Base-by-base conservation (phyloP, 30 jellyfish, hydroid and myxozoan genomes). In the Nemopilema nomurai region DNA sequence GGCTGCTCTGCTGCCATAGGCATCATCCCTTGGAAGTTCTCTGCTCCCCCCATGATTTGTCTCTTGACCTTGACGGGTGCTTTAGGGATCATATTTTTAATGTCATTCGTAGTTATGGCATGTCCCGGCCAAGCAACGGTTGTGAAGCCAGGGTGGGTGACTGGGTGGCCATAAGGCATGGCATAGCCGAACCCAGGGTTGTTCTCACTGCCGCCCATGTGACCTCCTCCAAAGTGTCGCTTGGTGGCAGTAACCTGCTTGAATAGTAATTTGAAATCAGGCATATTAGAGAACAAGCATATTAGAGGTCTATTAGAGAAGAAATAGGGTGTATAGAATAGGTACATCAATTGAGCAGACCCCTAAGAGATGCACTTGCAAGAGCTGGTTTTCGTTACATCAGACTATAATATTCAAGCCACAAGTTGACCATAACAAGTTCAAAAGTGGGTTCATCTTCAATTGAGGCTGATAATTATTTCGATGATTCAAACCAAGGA, bases 81-180 rank as follows among this genome's bases (percentile, higher is more conserved):
- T 31, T 72, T 51, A 0, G 92, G 92, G 51, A 92, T 92, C 71
- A 23, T 92, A 57, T 92, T 87, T 76, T 91, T 82, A 33, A 88
- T 89, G 49, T 93, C 98, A 24, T 89, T 76, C 18, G 98, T 62
- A 33, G 98, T 74, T 24, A 93, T 31, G 62, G 98, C 98, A 74
- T 89, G 98, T 23, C 98, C 98, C 18, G 98, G 98, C 83, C 82
- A 93, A 0, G 97, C 98, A 0, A 93, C 87, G n/a, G 98, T 93
- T 22, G 98, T 93, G 84, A 88, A 93, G 17, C 98, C 98, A 19
- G 98, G 98, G 50, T 93, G 98, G 13, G 98, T 93, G 32, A 93
- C 98, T 4, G 98, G 98, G 71, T 93, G 98, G 22, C 97, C 98
- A 31, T 82, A 87, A 18, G 98, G 97, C 71, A 93, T 82, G 19